Evolutionary conservation across 2,888 invertebrate genomes (phyloP).

Genomic region (Campaea margaritaria): DNA sequence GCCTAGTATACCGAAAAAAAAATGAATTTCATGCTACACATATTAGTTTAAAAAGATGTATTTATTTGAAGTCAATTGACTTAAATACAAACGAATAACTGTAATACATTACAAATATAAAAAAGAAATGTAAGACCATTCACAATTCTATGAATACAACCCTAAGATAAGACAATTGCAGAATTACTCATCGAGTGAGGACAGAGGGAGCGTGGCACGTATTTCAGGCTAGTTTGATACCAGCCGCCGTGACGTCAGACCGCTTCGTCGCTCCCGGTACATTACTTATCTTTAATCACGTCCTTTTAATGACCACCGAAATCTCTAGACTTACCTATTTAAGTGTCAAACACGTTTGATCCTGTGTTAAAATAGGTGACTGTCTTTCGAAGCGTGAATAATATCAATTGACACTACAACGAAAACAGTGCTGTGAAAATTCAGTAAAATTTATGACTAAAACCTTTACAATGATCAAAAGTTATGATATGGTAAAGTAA

Average conservation of each 20-base stretch:
- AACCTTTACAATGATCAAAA: conserved; percentile 1
- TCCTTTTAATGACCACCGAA: conserved; percentile 13
- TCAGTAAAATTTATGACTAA: conserved; percentile 1
- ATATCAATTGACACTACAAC: conserved; percentile 3
- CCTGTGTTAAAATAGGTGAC: neutral
- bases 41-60: neutral
- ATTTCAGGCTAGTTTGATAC: conserved; percentile 83
- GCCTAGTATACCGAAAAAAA: too few species aligned
- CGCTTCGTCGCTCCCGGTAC: conserved; percentile 60
- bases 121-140: conserved; percentile 20
- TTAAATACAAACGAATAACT: too few species aligned
- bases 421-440: conserved; percentile 14
- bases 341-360: neutral
- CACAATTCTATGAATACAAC: conserved; percentile 27
- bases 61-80: neutral
- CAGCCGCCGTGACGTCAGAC: conserved; percentile 79
- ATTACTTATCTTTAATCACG: conserved; percentile 55
- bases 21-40: too few species aligned
- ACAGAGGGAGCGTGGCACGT: conserved; percentile 80
- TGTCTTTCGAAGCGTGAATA: neutral
- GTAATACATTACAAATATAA: neutral
- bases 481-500: conserved; percentile 35
- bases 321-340: neutral
- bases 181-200: conserved; percentile 73
- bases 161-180: conserved; percentile 53